A percentile compares a stretch with the other conserved stretches of the same genome.
These are phyloP conservation scores for Petroica traversi DNA, from an alignment of 2,113 vertebrate species.

Conservation along the genomic window DNA sequence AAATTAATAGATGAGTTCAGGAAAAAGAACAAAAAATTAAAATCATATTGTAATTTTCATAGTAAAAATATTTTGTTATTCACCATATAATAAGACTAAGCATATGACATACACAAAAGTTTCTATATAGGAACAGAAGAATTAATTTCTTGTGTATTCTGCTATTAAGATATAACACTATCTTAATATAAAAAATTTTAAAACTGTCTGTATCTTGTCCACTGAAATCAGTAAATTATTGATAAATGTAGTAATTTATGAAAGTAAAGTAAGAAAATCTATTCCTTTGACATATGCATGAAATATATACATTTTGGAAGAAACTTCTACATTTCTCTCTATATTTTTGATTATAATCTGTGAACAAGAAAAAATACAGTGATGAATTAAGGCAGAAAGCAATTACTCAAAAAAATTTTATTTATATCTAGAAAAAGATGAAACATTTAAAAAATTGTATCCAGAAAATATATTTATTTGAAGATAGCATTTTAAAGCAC, in stretches of 20 bases:
- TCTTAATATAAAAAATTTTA: neutral
- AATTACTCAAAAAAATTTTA: neutral
- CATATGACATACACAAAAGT: fast-evolving
- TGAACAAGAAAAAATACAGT: neutral
- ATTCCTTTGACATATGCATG: neutral
- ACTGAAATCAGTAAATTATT: neutral
- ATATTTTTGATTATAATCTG: neutral
- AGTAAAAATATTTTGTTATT: neutral
- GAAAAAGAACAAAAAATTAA: neutral
- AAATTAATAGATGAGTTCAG: neutral
- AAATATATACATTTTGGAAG: neutral
- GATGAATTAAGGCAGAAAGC: neutral
- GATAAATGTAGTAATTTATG: neutral
- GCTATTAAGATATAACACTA: neutral
- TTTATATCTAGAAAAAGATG: neutral
- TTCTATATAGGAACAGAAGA: neutral
- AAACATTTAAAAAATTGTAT: neutral
- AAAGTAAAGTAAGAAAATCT: neutral
- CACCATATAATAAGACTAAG: too few species aligned
- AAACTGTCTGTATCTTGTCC: neutral
- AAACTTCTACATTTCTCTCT: neutral
- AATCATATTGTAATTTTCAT: neutral
- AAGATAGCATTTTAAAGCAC: neutral
- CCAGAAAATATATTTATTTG: neutral
- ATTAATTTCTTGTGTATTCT: neutral